Percentiles rank a stretch among this genome's conserved stretches.
Evolutionary conservation across 2,888 invertebrate species (phyloP).

Genomic region (Acleris literana): DNA sequence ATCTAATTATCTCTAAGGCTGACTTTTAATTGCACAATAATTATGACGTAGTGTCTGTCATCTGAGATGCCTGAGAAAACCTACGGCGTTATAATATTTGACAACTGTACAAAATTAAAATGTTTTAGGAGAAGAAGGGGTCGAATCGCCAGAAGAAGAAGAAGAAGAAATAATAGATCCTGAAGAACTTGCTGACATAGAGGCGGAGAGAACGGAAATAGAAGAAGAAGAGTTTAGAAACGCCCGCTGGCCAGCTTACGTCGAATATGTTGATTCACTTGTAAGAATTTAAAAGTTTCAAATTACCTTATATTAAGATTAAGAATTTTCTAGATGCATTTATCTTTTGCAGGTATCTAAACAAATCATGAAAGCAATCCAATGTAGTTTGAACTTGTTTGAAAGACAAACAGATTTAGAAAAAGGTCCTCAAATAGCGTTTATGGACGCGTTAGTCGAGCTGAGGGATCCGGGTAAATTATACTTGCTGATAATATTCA

Average conservation of each 20-base stretch:
- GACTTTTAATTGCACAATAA: too few relatives aligned
- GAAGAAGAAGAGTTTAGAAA: slow-evolving; percentile 68
- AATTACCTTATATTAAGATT: not conserved
- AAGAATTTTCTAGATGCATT: not conserved
- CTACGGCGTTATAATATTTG: too few relatives aligned
- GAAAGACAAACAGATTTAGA: slow-evolving; percentile 84
- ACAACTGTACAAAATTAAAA: not conserved
- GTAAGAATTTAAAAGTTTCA: slow-evolving; percentile 48
- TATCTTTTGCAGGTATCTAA: slow-evolving; percentile 59
- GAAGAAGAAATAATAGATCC: slow-evolving; percentile 67
- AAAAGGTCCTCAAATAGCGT: slow-evolving; percentile 83
- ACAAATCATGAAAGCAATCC: slow-evolving; percentile 75
- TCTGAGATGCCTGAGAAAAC: too few relatives aligned
- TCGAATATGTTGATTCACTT: slow-evolving; percentile 73
- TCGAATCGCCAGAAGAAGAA: slow-evolving; percentile 71
- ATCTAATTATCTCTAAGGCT: too few relatives aligned
- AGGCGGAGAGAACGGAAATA: slow-evolving; percentile 68
- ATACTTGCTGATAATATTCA: not conserved
- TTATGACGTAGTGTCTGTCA: too few relatives aligned
- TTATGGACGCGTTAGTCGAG: slow-evolving; percentile 90
- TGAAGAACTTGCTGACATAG: slow-evolving; percentile 73
- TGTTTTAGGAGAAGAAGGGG: slow-evolving; percentile 60
- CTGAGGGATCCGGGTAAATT: slow-evolving; percentile 86
- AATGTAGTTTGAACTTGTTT: slow-evolving; percentile 83
- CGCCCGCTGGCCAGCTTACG: slow-evolving; percentile 79